Base-by-base conservation (phyloP, 2,113 vertebrate genomes). In the Struthio camelus region DNA sequence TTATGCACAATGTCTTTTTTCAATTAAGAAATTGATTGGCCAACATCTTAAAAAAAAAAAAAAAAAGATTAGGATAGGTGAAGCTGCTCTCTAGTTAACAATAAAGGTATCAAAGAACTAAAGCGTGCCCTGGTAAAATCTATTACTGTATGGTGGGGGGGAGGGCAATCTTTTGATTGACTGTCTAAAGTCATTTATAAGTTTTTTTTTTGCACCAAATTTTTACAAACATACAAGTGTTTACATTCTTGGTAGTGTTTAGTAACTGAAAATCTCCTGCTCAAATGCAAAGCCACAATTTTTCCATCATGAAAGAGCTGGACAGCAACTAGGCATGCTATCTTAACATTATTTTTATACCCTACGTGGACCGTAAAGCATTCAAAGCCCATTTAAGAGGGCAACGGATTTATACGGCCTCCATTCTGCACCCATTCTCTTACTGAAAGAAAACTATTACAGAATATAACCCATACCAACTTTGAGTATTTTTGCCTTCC, bases 1-100 rank as follows among this genome's bases (percentile, higher is more conserved):
- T 85, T 90, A 69, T 87, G 62, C 11, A 8, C 58, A 91, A 89
- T 72, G 27, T 50, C 73, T 95, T 95, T 66, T 89, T 93, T 85
- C 62, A 91, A 81, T 92, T 91, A 94, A 54, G 38, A 89, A 10
- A 94, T 89, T 93, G 91, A 91, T 90, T 73, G 40, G 8, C 17
- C 44, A 66, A 65, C 20, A 56, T 32, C 12, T 61, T 70, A 75
- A 36, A 92, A 61, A 42, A 51, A 48, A 61, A 42, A 51, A 48
- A 22, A 7, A 24, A 28, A 77, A 69, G 25, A 79, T 81, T 66
- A 62, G 23, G 27, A 82, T 58, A 87, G 66, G 58, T 85, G 9
- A 89, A 20, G 17, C 25, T 82, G 38, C 28, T 65, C 6, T 81
- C 32, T 42, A 3, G 7, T 62, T 59, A 72, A 82, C 69, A 62